phyloP scores from a whole-genome alignment of 2,888 invertebrate genomes.

The Habrosyne pyritoides region DNA sequence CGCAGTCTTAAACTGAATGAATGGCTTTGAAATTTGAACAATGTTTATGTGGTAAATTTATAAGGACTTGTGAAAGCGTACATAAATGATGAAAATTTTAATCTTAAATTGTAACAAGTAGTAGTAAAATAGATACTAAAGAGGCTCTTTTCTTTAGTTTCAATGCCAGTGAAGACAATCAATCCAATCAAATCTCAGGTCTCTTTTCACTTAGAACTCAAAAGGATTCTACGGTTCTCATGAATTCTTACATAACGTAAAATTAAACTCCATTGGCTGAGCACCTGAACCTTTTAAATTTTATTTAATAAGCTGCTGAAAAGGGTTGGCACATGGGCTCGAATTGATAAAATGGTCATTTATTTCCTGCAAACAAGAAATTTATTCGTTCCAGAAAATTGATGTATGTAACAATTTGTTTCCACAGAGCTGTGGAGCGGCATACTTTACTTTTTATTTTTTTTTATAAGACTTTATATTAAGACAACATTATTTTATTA shows the following conservation, averaged over 20 bases:
- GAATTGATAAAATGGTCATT: not conserved
- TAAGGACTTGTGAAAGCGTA: too few relatives aligned
- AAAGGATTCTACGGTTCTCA: not conserved
- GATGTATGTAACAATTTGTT: not conserved
- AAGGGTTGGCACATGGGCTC: not conserved
- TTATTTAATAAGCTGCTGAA: not conserved
- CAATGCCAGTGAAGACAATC: not conserved
- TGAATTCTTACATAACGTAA: not conserved
- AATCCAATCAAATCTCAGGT: not conserved
- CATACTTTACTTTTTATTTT: too few relatives aligned
- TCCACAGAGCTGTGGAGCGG: not conserved
- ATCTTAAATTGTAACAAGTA: too few relatives aligned
- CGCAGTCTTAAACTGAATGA: too few relatives aligned
- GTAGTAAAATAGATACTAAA: too few relatives aligned
- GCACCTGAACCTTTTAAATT: not conserved
- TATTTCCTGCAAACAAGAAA: not conserved
- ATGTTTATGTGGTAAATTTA: too few relatives aligned
- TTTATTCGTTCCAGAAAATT: not conserved
- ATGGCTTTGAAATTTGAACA: too few relatives aligned
- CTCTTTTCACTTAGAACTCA: not conserved
- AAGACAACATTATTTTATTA: too few relatives aligned
- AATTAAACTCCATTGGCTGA: not conserved
- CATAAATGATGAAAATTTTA: too few relatives aligned
- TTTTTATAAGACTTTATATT: too few relatives aligned
- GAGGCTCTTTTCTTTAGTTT: not conserved